phyloP scores from a whole-genome alignment of 2,888 invertebrate genomes.

The Pristionchus fissidentatus region DNA sequence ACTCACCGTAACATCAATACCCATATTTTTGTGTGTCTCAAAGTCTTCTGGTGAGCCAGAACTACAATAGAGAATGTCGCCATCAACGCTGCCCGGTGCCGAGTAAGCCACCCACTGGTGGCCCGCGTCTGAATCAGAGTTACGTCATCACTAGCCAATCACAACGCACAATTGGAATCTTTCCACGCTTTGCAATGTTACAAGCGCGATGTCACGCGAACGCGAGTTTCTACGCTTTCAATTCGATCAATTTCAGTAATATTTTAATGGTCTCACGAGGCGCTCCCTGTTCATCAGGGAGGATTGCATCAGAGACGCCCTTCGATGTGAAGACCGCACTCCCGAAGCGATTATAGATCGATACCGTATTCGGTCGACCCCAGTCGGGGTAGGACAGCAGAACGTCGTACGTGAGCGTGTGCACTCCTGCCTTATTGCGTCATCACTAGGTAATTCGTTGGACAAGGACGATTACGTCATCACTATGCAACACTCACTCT shows the following conservation, averaged over 20 bases:
- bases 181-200: no score
- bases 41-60: slow-evolving; percentile 68
- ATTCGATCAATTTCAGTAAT: neutral
- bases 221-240: neutral
- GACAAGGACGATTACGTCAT: neutral
- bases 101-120: slow-evolving; percentile 74
- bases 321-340: slow-evolving; percentile 57
- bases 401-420: slow-evolving; percentile 69
- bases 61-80: slow-evolving; percentile 71
- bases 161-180: no score
- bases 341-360: slow-evolving; percentile 51
- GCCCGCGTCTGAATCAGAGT: slow-evolving; percentile 63
- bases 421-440: slow-evolving; percentile 55
- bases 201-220: no score
- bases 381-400: slow-evolving; percentile 73
- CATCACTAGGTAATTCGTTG: neutral
- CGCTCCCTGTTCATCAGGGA: slow-evolving; percentile 71
- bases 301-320: slow-evolving; percentile 66
- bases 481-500: slow-evolving; percentile 53
- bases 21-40: slow-evolving; percentile 63
- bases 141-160: neutral
- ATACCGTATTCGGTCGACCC: slow-evolving; percentile 65
- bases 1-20: slow-evolving; percentile 61
- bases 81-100: slow-evolving; percentile 64
- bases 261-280: slow-evolving; percentile 53